Evolutionary conservation across 2,888 invertebrate species (phyloP).

Genomic region (Cylindroiulus punctatus): DNA sequence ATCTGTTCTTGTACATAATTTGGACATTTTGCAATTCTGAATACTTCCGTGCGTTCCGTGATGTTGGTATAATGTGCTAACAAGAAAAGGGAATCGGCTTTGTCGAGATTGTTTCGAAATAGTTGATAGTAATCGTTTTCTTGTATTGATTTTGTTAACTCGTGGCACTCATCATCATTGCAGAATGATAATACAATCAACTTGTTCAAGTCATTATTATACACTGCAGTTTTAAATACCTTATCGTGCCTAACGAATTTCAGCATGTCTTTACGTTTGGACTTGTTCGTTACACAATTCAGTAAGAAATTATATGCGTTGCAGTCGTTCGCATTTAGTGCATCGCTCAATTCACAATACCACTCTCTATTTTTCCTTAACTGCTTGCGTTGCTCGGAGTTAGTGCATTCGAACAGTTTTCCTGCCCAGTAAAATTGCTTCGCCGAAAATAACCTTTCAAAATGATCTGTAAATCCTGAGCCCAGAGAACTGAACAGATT

Average conservation of each 20-base stretch:
- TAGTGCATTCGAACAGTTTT: not conserved
- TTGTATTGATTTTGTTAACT: slow-evolving; percentile 9
- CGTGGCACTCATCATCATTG: slow-evolving; percentile 8
- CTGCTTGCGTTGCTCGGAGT: not conserved
- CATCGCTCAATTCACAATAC: not conserved
- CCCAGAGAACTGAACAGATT: not conserved
- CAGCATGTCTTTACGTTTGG: not conserved
- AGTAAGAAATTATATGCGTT: not conserved
- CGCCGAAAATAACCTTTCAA: not conserved
- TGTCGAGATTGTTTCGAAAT: slow-evolving; percentile 10
- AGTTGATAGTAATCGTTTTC: slow-evolving; percentile 5
- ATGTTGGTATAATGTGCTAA: not conserved
- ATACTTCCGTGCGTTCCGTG: not conserved
- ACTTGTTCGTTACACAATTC: not conserved
- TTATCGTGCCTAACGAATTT: not conserved
- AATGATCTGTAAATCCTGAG: not conserved
- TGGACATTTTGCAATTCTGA: not conserved
- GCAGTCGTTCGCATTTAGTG: not conserved
- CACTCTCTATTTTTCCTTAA: not conserved
- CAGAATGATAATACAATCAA: slow-evolving; percentile 32
- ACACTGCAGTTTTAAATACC: not conserved
- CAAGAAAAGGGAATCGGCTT: not conserved
- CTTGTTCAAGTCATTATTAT: not conserved
- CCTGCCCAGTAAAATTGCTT: slow-evolving; percentile 8
- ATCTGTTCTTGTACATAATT: not conserved